phyloP scores from a whole-genome alignment of 2,888 invertebrate genomes.

The Pemphredon lugubris region DNA sequence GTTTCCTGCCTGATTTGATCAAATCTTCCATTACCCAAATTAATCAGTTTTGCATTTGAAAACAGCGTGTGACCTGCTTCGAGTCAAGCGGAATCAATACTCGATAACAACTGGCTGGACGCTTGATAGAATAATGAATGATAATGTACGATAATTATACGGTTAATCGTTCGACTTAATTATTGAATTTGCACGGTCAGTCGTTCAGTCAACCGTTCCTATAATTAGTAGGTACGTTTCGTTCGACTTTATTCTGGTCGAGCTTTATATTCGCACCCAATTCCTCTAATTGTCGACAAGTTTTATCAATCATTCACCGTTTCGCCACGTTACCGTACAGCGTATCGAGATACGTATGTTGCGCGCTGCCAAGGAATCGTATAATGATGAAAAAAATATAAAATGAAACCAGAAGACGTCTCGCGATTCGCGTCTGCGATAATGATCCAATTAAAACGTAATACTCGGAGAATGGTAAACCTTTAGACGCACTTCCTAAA shows the following conservation, averaged over 20 bases:
- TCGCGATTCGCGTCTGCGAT: slow-evolving; percentile 21
- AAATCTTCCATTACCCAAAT: slow-evolving; percentile 54
- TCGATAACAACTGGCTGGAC: slow-evolving; percentile 41
- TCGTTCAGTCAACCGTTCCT: slow-evolving; percentile 36
- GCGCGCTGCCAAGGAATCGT: too few relatives aligned
- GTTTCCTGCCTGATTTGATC: slow-evolving; percentile 20
- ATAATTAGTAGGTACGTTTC: slow-evolving; percentile 53
- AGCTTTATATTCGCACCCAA: slow-evolving; percentile 16
- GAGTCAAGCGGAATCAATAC: slow-evolving; percentile 54
- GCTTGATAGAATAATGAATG: slow-evolving; percentile 61
- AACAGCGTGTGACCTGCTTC: slow-evolving; percentile 34
- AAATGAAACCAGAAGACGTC: neutral
- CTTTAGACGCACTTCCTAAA: slow-evolving; percentile 19
- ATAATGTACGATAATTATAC: slow-evolving; percentile 60
- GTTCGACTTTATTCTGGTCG: slow-evolving; percentile 25
- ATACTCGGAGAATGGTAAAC: slow-evolving; percentile 8
- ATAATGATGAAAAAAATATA: too few relatives aligned
- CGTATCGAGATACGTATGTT: too few relatives aligned
- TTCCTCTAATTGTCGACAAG: slow-evolving; percentile 16
- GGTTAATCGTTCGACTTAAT: slow-evolving; percentile 61
- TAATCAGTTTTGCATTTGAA: slow-evolving; percentile 56
- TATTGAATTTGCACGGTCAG: slow-evolving; percentile 62
- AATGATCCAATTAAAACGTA: slow-evolving; percentile 44
- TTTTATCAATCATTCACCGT: neutral
- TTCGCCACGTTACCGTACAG: neutral